These are phyloP conservation scores for Dicentrarchus labrax DNA, from an alignment of 2,113 vertebrate genomes.

Conservation along the genomic window DNA sequence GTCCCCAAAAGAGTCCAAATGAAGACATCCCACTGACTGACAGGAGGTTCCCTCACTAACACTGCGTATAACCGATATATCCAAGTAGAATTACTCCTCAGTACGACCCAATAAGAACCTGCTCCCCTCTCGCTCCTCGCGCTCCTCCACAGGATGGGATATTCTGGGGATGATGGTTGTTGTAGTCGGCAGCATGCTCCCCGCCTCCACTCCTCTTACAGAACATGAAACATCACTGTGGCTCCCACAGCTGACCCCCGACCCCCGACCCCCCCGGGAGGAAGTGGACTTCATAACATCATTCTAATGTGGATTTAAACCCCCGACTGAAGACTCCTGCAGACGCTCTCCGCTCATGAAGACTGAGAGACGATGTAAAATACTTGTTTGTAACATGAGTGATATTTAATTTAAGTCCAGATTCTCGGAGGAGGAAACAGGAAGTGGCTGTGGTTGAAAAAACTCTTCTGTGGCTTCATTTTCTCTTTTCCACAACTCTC, in stretches of 20 bases:
- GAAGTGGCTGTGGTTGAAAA: constrained; percentile 4
- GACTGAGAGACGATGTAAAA: constrained; percentile 34
- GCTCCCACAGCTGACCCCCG: not conserved
- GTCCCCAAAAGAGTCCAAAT: constrained; percentile 74
- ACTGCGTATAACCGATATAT: constrained; percentile 36
- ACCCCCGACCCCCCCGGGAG: not conserved
- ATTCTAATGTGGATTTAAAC: not conserved
- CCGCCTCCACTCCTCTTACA: not conserved
- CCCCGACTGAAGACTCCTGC: not conserved
- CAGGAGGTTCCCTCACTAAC: constrained; percentile 30
- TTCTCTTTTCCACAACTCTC: too few species aligned
- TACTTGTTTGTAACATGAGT: constrained; percentile 45
- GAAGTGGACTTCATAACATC: not conserved
- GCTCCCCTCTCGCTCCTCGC: not conserved
- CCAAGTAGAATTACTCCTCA: constrained; percentile 32
- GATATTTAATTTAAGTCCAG: not conserved
- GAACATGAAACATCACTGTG: not conserved
- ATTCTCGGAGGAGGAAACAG: not conserved
- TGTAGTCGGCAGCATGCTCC: constrained; percentile 15
- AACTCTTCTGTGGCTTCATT: too few species aligned
- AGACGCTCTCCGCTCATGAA: not conserved
- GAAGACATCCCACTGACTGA: constrained; percentile 25
- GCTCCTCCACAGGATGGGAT: not conserved
- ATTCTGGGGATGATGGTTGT: not conserved
- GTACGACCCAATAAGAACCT: constrained; percentile 9